A percentile compares a stretch with the other conserved stretches of the same genome.
Evolutionary conservation across 2,113 vertebrate species (phyloP).

Genomic region (Solenodon paradoxus): DNA sequence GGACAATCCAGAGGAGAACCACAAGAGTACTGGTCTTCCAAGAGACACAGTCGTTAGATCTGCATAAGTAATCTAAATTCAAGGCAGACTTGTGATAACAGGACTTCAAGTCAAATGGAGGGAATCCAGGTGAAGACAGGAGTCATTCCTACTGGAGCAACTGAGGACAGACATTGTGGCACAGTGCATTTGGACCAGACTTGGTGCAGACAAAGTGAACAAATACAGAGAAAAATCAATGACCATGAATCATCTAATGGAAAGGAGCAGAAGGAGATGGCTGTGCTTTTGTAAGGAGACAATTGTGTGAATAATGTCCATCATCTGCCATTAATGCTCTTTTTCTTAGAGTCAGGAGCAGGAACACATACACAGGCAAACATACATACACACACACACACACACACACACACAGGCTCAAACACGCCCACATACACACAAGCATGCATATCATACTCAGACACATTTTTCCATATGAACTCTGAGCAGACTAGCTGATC

Average conservation of each 20-base stretch:
- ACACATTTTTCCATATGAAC: neutral
- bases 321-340: no score
- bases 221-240: neutral
- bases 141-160: neutral
- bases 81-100: no score
- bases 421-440: neutral
- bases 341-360: neutral
- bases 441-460: neutral
- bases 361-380: neutral
- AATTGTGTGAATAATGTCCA: no score
- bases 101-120: neutral
- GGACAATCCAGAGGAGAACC: neutral
- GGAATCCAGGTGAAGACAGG: neutral
- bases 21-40: accelerated
- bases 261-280: accelerated
- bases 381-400: neutral
- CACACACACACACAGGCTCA: neutral
- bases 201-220: neutral
- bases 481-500: neutral
- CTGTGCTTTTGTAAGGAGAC: no score
- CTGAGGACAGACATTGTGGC: neutral
- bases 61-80: no score
- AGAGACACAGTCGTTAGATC: accelerated
- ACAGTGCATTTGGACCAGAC: accelerated
- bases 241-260: accelerated